Evolutionary conservation across 1,140 invertebrate genomes (phyloP).

Genomic region (Saccostrea cuccullata): DNA sequence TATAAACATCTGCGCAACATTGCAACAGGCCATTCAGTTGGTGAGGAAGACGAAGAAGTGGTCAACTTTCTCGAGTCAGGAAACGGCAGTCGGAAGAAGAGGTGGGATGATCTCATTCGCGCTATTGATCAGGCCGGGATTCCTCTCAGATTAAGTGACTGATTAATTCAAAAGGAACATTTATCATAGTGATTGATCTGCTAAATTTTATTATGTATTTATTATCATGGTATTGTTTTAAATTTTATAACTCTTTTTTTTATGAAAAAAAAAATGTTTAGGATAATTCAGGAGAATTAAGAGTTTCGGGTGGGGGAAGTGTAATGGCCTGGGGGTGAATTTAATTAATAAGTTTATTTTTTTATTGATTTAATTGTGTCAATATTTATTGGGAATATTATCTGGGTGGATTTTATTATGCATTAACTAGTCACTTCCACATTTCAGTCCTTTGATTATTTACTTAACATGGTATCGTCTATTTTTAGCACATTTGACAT

Average conservation of each 20-base stretch:
- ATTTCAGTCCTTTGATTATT: no score
- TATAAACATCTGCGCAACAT: not conserved
- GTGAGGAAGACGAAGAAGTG: not conserved
- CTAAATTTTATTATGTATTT: not conserved
- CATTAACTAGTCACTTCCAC: no score
- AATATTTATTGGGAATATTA: no score
- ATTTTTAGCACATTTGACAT: no score
- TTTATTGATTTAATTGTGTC: no score
- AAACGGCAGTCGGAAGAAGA: not conserved
- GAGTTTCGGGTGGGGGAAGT: conserved; percentile 29
- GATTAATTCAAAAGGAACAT: not conserved
- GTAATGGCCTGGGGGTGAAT: no score
- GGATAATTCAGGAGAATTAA: conserved; percentile 35
- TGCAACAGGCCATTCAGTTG: not conserved
- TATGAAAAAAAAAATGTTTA: not conserved
- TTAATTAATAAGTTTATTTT: no score
- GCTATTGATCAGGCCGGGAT: not conserved
- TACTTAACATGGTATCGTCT: no score
- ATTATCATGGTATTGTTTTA: not conserved
- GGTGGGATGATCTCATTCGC: not conserved
- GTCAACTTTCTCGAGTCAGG: not conserved
- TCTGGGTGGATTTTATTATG: no score
- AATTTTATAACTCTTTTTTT: not conserved
- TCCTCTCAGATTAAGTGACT: not conserved
- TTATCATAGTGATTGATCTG: not conserved